Percentiles rank a stretch among this genome's conserved stretches.
These are phyloP conservation scores for Sycophila texana DNA, from an alignment of 2,888 invertebrate genomes.

Conservation along the genomic window DNA sequence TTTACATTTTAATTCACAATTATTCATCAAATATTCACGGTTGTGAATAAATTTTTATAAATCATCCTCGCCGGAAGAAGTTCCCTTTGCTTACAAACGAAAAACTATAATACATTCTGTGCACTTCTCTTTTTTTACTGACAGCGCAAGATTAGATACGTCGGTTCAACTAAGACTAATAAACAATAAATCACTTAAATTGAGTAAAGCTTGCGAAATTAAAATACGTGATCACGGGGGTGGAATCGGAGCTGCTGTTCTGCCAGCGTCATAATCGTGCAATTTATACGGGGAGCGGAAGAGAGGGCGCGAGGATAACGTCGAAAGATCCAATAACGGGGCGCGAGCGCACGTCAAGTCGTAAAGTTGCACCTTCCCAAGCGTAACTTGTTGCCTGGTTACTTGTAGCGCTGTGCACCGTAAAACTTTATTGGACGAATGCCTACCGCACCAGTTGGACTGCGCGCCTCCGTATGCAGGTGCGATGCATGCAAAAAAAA, in stretches of 20 bases:
- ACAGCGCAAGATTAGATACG: not conserved
- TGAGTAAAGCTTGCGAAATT: not conserved
- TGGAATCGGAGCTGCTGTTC: not conserved
- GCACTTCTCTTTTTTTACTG: not conserved
- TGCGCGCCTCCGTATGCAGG: not conserved
- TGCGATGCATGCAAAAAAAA: not conserved
- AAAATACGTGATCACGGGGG: not conserved
- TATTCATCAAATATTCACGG: too few relatives aligned
- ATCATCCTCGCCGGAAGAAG: too few relatives aligned
- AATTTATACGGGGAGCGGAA: not conserved
- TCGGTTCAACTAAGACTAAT: not conserved
- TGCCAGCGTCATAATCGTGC: not conserved
- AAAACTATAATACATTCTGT: not conserved
- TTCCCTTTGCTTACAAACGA: not conserved
- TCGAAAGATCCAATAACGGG: constrained; percentile 29
- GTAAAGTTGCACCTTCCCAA: constrained; percentile 36
- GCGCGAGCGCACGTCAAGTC: constrained; percentile 12
- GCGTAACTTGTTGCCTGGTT: constrained; percentile 35
- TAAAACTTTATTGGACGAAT: constrained; percentile 43
- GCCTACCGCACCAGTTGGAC: constrained; percentile 6
- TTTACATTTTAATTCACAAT: too few relatives aligned
- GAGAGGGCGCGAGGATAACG: not conserved
- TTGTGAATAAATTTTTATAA: too few relatives aligned
- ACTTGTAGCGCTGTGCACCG: constrained; percentile 6
- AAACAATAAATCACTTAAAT: not conserved